These are phyloP conservation scores for roundworm (Caenorhabditis elegans) DNA, from an alignment of 1,140 invertebrate species.

Conservation along the genomic window WBcel235 BX284604.4:8141001-8141500, in stretches of 20 bases:
- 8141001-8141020: slow-evolving; percentile 27
- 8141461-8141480: too few relatives aligned
- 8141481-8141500: too few relatives aligned
- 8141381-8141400: too few relatives aligned
- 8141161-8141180: slow-evolving; percentile 45
- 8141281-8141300: slow-evolving; percentile 3
- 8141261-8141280: slow-evolving; percentile 6
- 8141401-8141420: too few relatives aligned
- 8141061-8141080: slow-evolving; percentile 43
- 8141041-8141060: slow-evolving; percentile 60
- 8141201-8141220: slow-evolving; percentile 43
- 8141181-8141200: slow-evolving; percentile 52
- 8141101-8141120: slow-evolving; percentile 64
- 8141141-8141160: background rate
- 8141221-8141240: slow-evolving; percentile 62
- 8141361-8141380: too few relatives aligned
- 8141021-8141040: slow-evolving; percentile 41
- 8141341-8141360: too few relatives aligned
- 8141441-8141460: too few relatives aligned
- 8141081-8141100: slow-evolving; percentile 53
- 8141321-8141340: too few relatives aligned
- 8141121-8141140: slow-evolving; percentile 60
- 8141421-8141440: too few relatives aligned
- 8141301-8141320: background rate
- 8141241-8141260: slow-evolving; percentile 51